Percentiles rank a stretch among this genome's conserved stretches.
phyloP scores from a whole-genome alignment of 2,797 vertebrate species.

The Coregonus sp. region DNA sequence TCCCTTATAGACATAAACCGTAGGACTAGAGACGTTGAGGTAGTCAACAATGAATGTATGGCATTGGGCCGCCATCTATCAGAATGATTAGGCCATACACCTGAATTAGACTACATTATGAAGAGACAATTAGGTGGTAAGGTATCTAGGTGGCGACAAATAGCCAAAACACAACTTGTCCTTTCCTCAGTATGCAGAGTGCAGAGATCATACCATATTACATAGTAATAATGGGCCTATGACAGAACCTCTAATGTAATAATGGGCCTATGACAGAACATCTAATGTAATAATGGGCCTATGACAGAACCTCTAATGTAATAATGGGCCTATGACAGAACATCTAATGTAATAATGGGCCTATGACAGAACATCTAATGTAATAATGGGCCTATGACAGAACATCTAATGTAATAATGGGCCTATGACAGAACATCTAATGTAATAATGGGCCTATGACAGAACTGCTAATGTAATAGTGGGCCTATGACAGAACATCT shows the following conservation, averaged over 20 bases:
- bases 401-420: no score
- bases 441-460: no score
- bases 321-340: no score
- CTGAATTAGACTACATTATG: neutral
- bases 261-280: neutral
- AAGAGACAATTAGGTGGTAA: neutral
- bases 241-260: no score
- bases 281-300: neutral
- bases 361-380: no score
- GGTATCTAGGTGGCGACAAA: constrained; percentile 15
- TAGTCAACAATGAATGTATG: neutral
- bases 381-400: no score
- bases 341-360: no score
- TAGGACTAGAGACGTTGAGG: neutral
- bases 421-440: no score
- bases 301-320: no score
- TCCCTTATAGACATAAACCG: neutral
- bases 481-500: neutral
- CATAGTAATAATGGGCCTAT: no score
- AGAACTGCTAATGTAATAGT: no score
- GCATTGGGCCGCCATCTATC: neutral
- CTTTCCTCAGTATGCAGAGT: neutral
- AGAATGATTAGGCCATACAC: no score
- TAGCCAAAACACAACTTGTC: neutral
- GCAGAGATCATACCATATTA: neutral